Evolutionary conservation across 2,797 vertebrate genomes (phyloP).

Genomic region (Philypnodon macrostomus): DNA sequence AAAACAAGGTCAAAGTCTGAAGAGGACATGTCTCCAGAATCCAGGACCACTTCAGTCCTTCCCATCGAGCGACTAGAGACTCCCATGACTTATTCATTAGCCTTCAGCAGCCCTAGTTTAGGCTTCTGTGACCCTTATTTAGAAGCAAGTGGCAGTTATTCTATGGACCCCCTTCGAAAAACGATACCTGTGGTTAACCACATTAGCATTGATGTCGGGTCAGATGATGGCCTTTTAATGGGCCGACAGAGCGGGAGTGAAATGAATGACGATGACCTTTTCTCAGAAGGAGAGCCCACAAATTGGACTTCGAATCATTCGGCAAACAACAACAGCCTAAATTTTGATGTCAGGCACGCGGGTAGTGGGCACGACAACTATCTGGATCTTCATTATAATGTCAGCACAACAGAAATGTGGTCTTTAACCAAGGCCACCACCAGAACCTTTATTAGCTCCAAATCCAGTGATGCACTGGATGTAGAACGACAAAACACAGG

Average conservation of each 20-base stretch:
- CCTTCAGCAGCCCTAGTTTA: constrained; percentile 74
- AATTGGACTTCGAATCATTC: constrained; percentile 90
- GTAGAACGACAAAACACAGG: constrained; percentile 30
- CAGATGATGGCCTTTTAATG: constrained; percentile 72
- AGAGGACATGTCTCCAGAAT: constrained; percentile 40
- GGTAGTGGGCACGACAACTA: constrained; percentile 63
- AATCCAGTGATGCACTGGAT: constrained; percentile 46
- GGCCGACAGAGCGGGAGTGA: constrained; percentile 49
- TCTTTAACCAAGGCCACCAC: constrained; percentile 72
- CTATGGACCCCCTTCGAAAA: constrained; percentile 69
- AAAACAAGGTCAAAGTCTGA: constrained; percentile 39
- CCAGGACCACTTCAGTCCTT: constrained; percentile 40
- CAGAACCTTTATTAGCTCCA: constrained; percentile 57
- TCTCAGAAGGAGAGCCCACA: constrained; percentile 67
- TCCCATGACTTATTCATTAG: constrained; percentile 74
- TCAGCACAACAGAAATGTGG: constrained; percentile 56
- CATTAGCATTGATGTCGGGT: constrained; percentile 71
- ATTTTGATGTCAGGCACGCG: constrained; percentile 62
- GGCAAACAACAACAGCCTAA: constrained; percentile 86
- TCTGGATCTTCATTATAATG: constrained; percentile 65
- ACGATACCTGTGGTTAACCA: constrained; percentile 73
- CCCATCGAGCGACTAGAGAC: constrained; percentile 69
- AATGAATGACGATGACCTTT: constrained; percentile 45
- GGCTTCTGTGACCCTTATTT: constrained; percentile 78
- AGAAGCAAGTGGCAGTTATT: constrained; percentile 64